These are phyloP conservation scores for Atlantisia rogersi DNA, from an alignment of 2,113 vertebrate species.

Conservation along the genomic window DNA sequence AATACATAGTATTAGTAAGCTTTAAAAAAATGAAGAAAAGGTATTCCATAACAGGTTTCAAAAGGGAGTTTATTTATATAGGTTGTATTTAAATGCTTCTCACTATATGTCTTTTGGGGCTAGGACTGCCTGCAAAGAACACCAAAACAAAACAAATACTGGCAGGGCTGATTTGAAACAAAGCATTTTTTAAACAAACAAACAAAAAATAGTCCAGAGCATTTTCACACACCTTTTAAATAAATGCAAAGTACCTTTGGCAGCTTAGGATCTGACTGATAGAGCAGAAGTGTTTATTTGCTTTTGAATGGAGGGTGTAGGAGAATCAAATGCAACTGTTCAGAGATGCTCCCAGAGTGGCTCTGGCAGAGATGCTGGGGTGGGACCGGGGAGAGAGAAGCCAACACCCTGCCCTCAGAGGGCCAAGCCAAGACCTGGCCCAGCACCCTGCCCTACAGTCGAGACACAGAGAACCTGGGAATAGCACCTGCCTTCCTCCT, in stretches of 20 bases:
- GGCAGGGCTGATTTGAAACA: background rate
- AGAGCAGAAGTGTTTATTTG: background rate
- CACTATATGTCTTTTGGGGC: background rate
- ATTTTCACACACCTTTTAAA: background rate
- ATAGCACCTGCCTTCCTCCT: background rate
- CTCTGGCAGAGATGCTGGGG: background rate
- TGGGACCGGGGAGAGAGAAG: background rate
- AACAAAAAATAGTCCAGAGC: background rate
- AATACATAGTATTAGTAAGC: background rate
- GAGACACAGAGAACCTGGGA: background rate
- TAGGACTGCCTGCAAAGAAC: background rate
- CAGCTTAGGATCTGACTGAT: background rate
- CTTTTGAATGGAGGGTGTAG: background rate
- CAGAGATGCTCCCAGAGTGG: background rate
- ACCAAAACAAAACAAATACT: background rate
- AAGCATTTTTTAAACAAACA: background rate
- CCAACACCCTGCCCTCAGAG: rapidly evolving
- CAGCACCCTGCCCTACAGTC: background rate
- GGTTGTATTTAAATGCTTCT: background rate
- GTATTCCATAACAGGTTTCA: background rate
- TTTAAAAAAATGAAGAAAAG: background rate
- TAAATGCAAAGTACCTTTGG: background rate
- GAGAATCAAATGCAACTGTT: background rate
- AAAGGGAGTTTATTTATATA: background rate
- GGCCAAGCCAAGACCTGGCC: background rate